Conservation (phyloP, 2,888 invertebrate species). For the Caenorhabditis sp. region DNA sequence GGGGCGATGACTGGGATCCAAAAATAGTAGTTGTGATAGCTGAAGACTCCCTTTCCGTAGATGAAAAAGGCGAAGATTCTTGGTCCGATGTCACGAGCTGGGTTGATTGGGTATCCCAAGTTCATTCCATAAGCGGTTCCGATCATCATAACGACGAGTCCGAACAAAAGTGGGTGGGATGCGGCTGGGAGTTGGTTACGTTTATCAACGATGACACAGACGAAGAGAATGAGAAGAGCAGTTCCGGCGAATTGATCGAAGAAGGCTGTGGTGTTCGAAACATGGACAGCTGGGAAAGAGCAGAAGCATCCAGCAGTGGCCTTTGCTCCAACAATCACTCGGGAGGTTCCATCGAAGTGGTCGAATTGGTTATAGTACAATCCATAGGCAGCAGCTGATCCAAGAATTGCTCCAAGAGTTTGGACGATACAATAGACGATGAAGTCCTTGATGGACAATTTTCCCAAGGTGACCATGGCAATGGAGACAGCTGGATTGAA, state of each 20-base stretch:
- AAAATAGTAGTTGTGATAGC: conserved; percentile 55
- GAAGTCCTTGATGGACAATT: conserved; percentile 53
- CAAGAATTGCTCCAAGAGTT: conserved; percentile 57
- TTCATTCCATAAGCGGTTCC: conserved; percentile 63
- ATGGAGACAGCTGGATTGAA: conserved; percentile 60
- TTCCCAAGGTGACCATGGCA: conserved; percentile 57
- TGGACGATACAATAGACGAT: conserved; percentile 59
- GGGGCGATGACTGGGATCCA: conserved; percentile 60
- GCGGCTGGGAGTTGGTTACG: conserved; percentile 59
- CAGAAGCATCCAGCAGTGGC: conserved; percentile 65
- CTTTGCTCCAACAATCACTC: conserved; percentile 38
- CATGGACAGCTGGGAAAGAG: conserved; percentile 60
- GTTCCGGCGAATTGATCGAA: conserved; percentile 67
- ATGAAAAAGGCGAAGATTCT: conserved; percentile 61
- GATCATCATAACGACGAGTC: conserved; percentile 65
- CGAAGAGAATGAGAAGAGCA: conserved; percentile 62
- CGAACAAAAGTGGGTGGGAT: conserved; percentile 65
- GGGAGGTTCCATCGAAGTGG: conserved; percentile 43
- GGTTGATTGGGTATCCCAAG: conserved; percentile 65
- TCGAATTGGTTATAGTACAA: conserved; percentile 59
- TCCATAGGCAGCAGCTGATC: conserved; percentile 55
- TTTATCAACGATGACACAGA: conserved; percentile 61
- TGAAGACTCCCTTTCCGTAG: conserved; percentile 62
- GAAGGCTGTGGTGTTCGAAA: conserved; percentile 61
- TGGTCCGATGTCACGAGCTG: conserved; percentile 68